Evolutionary conservation across 2,113 vertebrate genomes (phyloP).

Genomic region (Notothenia rossii): DNA sequence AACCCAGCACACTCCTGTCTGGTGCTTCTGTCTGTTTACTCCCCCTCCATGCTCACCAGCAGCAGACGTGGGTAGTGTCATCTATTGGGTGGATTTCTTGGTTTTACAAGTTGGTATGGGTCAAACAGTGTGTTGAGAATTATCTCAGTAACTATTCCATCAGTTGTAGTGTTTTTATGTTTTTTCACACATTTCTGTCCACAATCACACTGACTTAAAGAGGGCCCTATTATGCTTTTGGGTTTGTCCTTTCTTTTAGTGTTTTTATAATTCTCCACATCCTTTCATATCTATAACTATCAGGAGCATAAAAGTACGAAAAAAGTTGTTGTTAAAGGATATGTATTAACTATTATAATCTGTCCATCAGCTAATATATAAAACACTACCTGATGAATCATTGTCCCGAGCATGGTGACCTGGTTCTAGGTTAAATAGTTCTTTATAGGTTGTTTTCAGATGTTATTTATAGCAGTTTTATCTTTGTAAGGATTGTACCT

Average conservation of each 20-base stretch:
- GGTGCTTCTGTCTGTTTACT: conserved; percentile 39
- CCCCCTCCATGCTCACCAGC: conserved; percentile 14
- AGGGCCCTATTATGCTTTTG: too few species aligned
- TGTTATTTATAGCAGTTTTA: conserved; percentile 8
- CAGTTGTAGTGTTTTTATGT: background rate
- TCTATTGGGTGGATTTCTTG: conserved; percentile 1
- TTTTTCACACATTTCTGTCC: background rate
- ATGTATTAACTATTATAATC: background rate
- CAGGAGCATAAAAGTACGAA: background rate
- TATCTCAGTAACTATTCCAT: background rate
- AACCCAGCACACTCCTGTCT: conserved; percentile 43
- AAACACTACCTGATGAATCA: background rate
- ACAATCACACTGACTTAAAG: background rate
- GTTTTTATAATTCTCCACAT: background rate
- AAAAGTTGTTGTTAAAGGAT: background rate
- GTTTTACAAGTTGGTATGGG: background rate
- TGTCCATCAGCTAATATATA: background rate
- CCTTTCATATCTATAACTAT: background rate
- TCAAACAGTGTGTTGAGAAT: background rate
- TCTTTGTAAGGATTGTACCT: conserved; percentile 26
- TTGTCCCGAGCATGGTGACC: background rate
- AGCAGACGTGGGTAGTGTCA: background rate
- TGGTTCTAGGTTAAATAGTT: conserved; percentile 10
- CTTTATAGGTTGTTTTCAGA: background rate
- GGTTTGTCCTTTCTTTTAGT: too few species aligned